Evolutionary conservation across 2,888 invertebrate genomes (phyloP).

Genomic region (Chalcosyrphus nemorum): DNA sequence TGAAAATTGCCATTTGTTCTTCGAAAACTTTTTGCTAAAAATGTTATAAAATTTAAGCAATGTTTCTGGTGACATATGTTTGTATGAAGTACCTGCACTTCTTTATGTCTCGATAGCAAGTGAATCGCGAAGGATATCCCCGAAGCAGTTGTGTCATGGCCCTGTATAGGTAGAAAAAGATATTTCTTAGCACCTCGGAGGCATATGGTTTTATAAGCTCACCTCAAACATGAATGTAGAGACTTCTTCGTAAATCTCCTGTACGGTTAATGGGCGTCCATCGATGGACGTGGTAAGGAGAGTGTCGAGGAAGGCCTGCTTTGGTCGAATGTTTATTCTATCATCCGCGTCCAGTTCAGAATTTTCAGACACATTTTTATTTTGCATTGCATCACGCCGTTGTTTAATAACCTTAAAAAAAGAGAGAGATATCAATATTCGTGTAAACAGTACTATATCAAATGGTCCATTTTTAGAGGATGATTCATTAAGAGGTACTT

Average conservation of each 20-base stretch:
- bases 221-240: slow-evolving; percentile 81
- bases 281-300: slow-evolving; percentile 77
- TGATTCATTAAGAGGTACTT: too few species aligned
- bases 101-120: slow-evolving; percentile 83
- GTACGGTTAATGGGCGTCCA: slow-evolving; percentile 75
- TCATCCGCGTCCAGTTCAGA: not conserved
- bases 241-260: slow-evolving; percentile 80
- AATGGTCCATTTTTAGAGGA: not conserved
- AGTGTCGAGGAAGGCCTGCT: slow-evolving; percentile 79
- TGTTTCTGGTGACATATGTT: slow-evolving; percentile 61
- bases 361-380: not conserved
- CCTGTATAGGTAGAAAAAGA: slow-evolving; percentile 78
- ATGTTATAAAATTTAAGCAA: not conserved
- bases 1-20: slow-evolving; percentile 83
- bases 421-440: too few species aligned
- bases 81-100: slow-evolving; percentile 83
- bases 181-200: not conserved
- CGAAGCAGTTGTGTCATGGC: slow-evolving; percentile 85
- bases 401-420: slow-evolving; percentile 79
- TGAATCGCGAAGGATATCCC: slow-evolving; percentile 83
- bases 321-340: slow-evolving; percentile 75
- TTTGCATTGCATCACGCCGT: slow-evolving; percentile 73
- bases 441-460: too few species aligned
- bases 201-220: not conserved
- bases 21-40: slow-evolving; percentile 82